Evolutionary conservation across 1,140 invertebrate species (phyloP).

Genomic region (Drosophila sulfurigaster): DNA sequence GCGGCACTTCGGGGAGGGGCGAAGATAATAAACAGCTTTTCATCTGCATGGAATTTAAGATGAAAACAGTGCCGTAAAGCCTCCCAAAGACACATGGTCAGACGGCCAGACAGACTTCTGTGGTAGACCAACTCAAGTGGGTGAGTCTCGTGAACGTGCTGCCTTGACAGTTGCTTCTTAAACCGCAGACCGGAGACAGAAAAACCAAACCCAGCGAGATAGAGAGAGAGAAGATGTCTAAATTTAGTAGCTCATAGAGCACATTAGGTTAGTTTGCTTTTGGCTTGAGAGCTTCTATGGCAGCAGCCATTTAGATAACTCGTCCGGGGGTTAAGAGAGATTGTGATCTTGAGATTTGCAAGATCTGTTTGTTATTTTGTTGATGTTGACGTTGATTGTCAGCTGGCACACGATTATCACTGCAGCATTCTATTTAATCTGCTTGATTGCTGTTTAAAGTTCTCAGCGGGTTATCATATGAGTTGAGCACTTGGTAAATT

Average conservation of each 20-base stretch:
- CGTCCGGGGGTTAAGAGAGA: neutral
- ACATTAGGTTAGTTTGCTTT: constrained; percentile 53
- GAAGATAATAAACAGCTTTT: constrained; percentile 48
- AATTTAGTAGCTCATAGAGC: constrained; percentile 62
- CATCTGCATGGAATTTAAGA: constrained; percentile 41
- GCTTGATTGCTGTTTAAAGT: constrained; percentile 37
- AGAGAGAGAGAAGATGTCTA: constrained; percentile 45
- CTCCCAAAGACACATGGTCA: constrained; percentile 6
- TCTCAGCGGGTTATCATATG: constrained; percentile 37
- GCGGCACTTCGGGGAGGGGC: neutral
- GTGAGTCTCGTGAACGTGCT: constrained; percentile 74
- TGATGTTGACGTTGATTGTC: constrained; percentile 37
- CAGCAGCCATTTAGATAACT: constrained; percentile 37
- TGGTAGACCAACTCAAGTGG: neutral
- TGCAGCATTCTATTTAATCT: constrained; percentile 50
- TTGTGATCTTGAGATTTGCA: constrained; percentile 49
- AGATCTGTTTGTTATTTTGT: constrained; percentile 41
- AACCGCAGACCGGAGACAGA: neutral
- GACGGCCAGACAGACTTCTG: neutral
- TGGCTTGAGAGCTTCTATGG: neutral
- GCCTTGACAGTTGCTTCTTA: constrained; percentile 44
- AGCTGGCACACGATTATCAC: constrained; percentile 52
- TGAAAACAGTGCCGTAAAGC: constrained; percentile 46
- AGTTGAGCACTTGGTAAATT: constrained; percentile 1
- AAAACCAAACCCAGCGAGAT: constrained; percentile 24